These are phyloP conservation scores for Montipora capricornis DNA, from an alignment of 64 coral and sea anemone genomes.

Conservation along the genomic window DNA sequence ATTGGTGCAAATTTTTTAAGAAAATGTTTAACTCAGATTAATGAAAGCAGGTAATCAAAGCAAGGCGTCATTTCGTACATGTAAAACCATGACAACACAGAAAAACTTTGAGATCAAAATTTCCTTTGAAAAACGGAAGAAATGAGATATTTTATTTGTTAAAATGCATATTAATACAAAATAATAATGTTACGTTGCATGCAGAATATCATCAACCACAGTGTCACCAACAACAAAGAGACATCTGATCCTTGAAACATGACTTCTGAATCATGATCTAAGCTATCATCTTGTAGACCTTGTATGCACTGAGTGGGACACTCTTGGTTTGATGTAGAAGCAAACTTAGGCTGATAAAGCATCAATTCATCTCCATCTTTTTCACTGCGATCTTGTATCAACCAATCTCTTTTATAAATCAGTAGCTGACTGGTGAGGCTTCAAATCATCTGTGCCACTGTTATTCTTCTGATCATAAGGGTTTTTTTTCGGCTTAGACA, in stretches of 20 bases:
- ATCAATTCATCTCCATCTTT: conserved; percentile 6
- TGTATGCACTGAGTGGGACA: not conserved
- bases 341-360: not conserved
- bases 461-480: not conserved
- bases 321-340: not conserved
- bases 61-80: not conserved
- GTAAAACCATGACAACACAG: not conserved
- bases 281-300: not conserved
- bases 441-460: conserved; percentile 12
- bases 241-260: not conserved
- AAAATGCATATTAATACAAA: not conserved
- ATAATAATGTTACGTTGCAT: conserved; percentile 5
- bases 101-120: not conserved
- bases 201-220: conserved; percentile 23
- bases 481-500: not conserved
- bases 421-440: not conserved
- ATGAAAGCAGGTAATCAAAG: not conserved
- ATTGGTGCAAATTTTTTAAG: not conserved
- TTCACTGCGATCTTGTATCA: not conserved
- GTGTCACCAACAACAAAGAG: conserved; percentile 9
- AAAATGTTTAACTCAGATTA: too few species aligned
- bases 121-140: not conserved
- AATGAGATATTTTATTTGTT: not conserved
- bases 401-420: not conserved
- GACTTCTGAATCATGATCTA: conserved; percentile 8